Percentiles rank a stretch among this genome's conserved stretches.
These are phyloP conservation scores for Paraplagusia blochii DNA, from an alignment of 2,113 vertebrate genomes.

Conservation along the genomic window DNA sequence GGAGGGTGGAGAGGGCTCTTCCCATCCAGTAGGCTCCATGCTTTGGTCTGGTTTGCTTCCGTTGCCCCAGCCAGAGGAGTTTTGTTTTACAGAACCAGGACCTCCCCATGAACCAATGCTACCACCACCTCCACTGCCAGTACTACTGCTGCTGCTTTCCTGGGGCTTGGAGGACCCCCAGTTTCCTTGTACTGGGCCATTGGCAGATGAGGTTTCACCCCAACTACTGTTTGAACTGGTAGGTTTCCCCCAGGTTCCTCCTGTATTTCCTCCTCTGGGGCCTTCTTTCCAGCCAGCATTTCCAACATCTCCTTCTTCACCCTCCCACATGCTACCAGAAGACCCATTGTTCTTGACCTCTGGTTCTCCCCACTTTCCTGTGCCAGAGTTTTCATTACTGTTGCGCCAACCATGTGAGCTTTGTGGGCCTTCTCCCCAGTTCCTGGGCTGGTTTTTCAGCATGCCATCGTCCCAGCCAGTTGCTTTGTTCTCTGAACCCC, in stretches of 20 bases:
- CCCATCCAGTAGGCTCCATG: slow-evolving; percentile 91
- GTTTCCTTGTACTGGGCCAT: slow-evolving; percentile 79
- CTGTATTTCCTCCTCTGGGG: slow-evolving; percentile 74
- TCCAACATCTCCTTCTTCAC: slow-evolving; percentile 76
- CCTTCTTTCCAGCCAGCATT: slow-evolving; percentile 80
- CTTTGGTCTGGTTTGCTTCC: slow-evolving; percentile 78
- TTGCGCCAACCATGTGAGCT: slow-evolving; percentile 84
- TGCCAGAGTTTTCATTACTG: slow-evolving; percentile 77
- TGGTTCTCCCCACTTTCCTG: slow-evolving; percentile 71
- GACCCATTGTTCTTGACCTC: slow-evolving; percentile 72
- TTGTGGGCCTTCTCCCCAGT: slow-evolving; percentile 89
- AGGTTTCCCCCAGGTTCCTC: slow-evolving; percentile 73
- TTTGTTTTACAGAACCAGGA: slow-evolving; percentile 90
- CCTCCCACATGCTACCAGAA: slow-evolving; percentile 81
- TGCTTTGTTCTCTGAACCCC: slow-evolving; percentile 91
- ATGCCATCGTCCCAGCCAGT: slow-evolving; percentile 86
- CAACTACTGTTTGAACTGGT: slow-evolving; percentile 74
- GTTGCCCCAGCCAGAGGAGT: slow-evolving; percentile 82
- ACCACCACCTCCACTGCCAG: slow-evolving; percentile 65
- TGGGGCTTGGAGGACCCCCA: slow-evolving; percentile 90
- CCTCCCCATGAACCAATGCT: slow-evolving; percentile 89
- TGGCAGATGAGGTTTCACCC: slow-evolving; percentile 84
- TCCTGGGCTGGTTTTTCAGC: slow-evolving; percentile 83
- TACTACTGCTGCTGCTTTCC: slow-evolving; percentile 78
- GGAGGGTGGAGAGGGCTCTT: slow-evolving; percentile 94